Base-by-base conservation (phyloP, 1,140 invertebrate species). In the Neodiprion fabricii region DNA sequence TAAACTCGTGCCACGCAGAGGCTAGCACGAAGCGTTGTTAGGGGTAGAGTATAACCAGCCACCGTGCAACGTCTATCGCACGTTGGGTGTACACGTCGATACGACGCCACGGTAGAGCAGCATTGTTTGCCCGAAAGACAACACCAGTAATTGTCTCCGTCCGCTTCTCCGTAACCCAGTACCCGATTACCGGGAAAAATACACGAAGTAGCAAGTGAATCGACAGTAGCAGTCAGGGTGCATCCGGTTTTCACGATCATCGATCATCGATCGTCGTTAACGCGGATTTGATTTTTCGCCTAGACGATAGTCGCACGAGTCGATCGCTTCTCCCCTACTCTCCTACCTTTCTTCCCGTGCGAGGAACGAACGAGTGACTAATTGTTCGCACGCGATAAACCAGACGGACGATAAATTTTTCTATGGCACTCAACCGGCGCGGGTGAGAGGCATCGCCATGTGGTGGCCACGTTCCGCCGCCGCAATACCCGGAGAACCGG, bases 101-200 rank as follows among this genome's bases (percentile, higher is more conserved):
- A 61, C 53, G 7, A 61, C 53, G 53, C 53, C 53, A 17, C 53
- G 53, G 53, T 9, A 40, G 28, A 40, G 28, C 28, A 7, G 67
- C 67, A 69, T 69, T 69, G 67, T 69, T 69, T 21, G 21, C 21
- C 21, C 67, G 14, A 69, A 69, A 69, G 67, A 69, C 67, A 69
- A 69, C 67, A 69, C 67, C 67, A 21, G 67, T 69, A 69, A 69
- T 69, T 69, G 14, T 69, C 67, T 69, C 12, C 40, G 40, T 69
- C 40, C 4, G 40, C 11, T 5, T 14, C 67, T 12, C 67, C 53
- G 53, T 61, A 61, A 61, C 53, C 53, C n/a, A 61, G 53, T 61
- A 5, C 53, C 53, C 28, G 28, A 40, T 3, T 40, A 40, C 1
- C 28, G 2, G 5, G 28, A 40, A 40, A 14, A 61, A 61, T 61